Conservation (phyloP, 2,797 vertebrate species). For the Lacerta bilineata region DNA sequence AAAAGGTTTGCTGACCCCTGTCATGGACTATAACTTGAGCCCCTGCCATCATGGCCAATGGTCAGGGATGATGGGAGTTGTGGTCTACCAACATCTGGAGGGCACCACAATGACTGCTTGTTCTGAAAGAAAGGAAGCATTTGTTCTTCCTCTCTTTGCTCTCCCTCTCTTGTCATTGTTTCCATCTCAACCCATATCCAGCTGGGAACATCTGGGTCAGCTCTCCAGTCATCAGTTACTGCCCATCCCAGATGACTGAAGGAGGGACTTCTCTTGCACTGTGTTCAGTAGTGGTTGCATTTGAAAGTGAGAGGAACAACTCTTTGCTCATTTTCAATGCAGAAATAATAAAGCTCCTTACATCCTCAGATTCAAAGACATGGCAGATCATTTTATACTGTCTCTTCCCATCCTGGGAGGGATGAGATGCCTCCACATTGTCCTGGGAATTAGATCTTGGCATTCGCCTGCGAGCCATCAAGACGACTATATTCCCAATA, state of each 20-base stretch:
- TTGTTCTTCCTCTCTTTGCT: neutral
- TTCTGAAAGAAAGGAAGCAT: neutral
- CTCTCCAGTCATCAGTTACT: neutral
- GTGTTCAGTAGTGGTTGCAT: neutral
- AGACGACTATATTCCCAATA: constrained; percentile 95
- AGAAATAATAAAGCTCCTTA: constrained; percentile 79
- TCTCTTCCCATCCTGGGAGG: constrained; percentile 91
- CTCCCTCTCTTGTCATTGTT: neutral
- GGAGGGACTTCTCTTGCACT: neutral
- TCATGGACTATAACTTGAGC: too few species aligned
- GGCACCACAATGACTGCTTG: too few species aligned
- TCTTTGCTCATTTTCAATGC: constrained; percentile 38
- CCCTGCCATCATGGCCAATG: too few species aligned
- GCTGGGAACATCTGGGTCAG: neutral
- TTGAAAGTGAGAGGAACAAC: neutral
- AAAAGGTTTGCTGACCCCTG: too few species aligned
- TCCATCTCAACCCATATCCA: too few species aligned
- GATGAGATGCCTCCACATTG: constrained; percentile 90
- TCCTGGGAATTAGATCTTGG: constrained; percentile 92
- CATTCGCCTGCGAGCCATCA: constrained; percentile 96
- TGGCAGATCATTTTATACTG: constrained; percentile 99
- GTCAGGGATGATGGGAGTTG: too few species aligned
- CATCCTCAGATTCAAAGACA: constrained; percentile 97
- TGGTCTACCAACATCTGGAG: too few species aligned
- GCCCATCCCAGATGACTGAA: neutral